These are phyloP conservation scores for Microcebus tavaratra DNA, from an alignment of 2,113 vertebrate genomes.

Conservation along the genomic window DNA sequence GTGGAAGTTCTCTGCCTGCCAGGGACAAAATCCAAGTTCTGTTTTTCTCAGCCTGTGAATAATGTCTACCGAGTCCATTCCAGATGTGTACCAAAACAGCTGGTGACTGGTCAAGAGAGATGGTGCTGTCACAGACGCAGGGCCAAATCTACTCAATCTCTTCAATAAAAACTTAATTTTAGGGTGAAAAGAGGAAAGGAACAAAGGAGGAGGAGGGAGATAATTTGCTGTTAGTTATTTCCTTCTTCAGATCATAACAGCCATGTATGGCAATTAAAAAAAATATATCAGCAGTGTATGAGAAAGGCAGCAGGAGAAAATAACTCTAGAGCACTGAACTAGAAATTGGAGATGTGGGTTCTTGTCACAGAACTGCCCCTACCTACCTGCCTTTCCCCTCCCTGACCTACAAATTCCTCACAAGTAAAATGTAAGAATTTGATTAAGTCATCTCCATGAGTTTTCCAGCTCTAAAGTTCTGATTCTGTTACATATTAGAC, in stretches of 20 bases:
- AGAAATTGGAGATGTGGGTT: not conserved
- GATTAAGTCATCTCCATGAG: not conserved
- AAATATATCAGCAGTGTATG: not conserved
- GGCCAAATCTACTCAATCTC: not conserved
- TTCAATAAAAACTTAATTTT: not conserved
- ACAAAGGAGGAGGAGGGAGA: not conserved
- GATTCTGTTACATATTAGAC: not conserved
- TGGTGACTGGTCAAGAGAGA: not conserved
- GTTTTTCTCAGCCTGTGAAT: not conserved
- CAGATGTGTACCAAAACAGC: not conserved
- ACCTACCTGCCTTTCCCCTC: not conserved
- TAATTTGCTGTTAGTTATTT: not conserved
- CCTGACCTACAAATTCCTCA: not conserved
- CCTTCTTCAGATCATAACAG: not conserved
- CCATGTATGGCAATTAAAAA: not conserved
- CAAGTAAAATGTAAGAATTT: not conserved
- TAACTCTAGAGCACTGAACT: not conserved
- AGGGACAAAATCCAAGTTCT: not conserved
- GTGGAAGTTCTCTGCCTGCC: slow-evolving; percentile 12
- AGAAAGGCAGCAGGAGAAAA: not conserved
- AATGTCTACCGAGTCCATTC: not conserved
- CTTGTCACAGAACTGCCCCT: not conserved
- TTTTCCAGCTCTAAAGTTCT: not conserved
- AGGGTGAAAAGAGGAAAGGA: not conserved
- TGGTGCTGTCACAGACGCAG: too few relatives aligned